These are phyloP conservation scores for Drosophila willistoni DNA, from an alignment of 1,140 invertebrate genomes.

Conservation along the genomic window DNA sequence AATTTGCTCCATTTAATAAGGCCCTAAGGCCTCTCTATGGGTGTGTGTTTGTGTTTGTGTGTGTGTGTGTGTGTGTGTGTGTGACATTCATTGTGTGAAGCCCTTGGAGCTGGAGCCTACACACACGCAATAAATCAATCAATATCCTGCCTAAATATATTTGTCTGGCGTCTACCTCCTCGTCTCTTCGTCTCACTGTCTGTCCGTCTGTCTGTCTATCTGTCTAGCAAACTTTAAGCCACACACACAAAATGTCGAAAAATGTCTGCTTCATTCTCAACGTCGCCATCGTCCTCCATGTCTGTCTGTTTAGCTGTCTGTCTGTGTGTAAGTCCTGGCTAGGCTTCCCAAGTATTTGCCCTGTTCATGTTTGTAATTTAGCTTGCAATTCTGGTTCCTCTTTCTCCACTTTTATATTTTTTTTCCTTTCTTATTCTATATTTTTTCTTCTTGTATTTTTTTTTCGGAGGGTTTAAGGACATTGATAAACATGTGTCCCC, in stretches of 20 bases:
- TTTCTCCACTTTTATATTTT: slow-evolving; percentile 6
- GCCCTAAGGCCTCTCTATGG: slow-evolving; percentile 19
- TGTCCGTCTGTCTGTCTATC: slow-evolving; percentile 11
- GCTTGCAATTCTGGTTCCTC: slow-evolving; percentile 38
- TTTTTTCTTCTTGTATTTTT: slow-evolving; percentile 5
- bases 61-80: slow-evolving; percentile 5
- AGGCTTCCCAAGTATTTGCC: slow-evolving; percentile 21
- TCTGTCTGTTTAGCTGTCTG: slow-evolving; percentile 26
- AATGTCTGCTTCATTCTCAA: slow-evolving; percentile 7
- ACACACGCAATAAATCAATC: slow-evolving; percentile 63
- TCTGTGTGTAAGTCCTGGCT: slow-evolving; percentile 33
- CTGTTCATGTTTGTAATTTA: slow-evolving; percentile 38
- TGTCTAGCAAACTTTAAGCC: slow-evolving; percentile 21
- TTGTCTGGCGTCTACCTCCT: slow-evolving; percentile 27
- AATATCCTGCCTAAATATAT: slow-evolving; percentile 57
- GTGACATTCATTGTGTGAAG: slow-evolving; percentile 54
- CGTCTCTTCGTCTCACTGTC: not conserved
- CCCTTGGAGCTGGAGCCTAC: slow-evolving; percentile 29
- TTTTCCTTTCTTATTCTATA: not conserved
- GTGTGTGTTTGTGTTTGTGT: slow-evolving; percentile 22
- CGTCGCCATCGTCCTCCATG: slow-evolving; percentile 11
- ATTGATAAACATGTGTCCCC: slow-evolving; percentile 57
- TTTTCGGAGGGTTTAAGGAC: slow-evolving; percentile 22
- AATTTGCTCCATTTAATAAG: slow-evolving; percentile 19
- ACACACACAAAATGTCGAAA: slow-evolving; percentile 12